Evolutionary conservation across 1,140 invertebrate genomes (phyloP), one percentile per base, ranked within the genome.

Genomic region (Riptortus pedestris): DNA sequence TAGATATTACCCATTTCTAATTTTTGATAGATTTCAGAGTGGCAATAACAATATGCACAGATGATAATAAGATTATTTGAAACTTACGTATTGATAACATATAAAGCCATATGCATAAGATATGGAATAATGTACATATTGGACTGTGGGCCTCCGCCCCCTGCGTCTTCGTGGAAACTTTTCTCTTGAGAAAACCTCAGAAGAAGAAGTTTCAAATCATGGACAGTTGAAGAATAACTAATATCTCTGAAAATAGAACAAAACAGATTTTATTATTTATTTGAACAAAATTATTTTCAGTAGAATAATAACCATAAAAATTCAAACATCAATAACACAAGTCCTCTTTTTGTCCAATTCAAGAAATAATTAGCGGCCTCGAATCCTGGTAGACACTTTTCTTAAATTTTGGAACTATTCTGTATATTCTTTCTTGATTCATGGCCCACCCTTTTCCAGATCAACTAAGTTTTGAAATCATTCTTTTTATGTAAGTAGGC

Each of bases 111-210:
- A 73, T 97, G 94, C 62, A 93, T 81, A 29, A 97, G 79, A 74
- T 96, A 96, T 22, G 96, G 94, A 62, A 97, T 81, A 68, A 98
- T 84, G 74, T 97, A 92, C 86, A 98, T 90, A 77, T 99, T 98
- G 26, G 93, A 96, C 72, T 98, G 91, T 11, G 91, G 90, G 16
- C 95, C 91, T 67, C 95, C 96, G 66, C 96, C 96, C 14, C 94
- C 93, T 22, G 91, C 93, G 75, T 20, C 98, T 74, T 97, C 93
- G 73, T 95, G 94, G 78, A 98, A 98, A 63, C 89, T 91, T 72
- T 91, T 91, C 69, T 96, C 94, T 73, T 90, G 85, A 0, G 94
- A 90, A 78, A 98, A 98, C 64, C 91, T 79, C 69, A 92, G 71
- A 28, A 98, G 74, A 55, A 98, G 76, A 67, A 97, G 77, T 77